Base-by-base conservation (phyloP, 2,888 invertebrate species). In the Sesamia inferens region DNA sequence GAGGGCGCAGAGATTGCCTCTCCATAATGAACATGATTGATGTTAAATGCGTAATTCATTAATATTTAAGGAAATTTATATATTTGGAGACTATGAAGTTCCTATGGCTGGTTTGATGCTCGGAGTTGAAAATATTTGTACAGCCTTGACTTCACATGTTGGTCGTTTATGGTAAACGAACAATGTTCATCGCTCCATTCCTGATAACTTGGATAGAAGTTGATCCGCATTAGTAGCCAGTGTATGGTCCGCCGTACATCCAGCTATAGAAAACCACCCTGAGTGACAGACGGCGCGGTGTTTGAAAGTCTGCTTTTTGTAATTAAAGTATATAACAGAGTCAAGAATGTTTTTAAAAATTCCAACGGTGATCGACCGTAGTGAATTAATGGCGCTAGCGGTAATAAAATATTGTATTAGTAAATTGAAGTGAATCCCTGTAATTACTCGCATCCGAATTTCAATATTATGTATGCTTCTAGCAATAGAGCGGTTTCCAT, bases 251-350 rank as follows among this genome's bases (percentile, higher is more conserved):
- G 66, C 14, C 16, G 55, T 71, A 57, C 80, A 83, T 82, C 80
- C 78, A 86, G 81, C 83, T 85, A 91, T 85, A 90, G 91, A 91
- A 92, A 92, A 88, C 90, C 88, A 91, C 90, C 92, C 80, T 76
- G 71, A 86, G 79, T 83, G 85, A 88, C 89, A 90, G 90, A 89
- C 89, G 71, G 82, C 79, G 88, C 84, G 86, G 84, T 88, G 88
- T 90, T 90, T 85, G 87, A 87, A 85, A 85, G 83, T 86, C 79
- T 83, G 82, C 80, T 83, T 84, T 77, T 76, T 81, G 81, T 83
- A 82, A 88, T 86, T 77, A 73, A 70, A 74, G 70, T 78, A 70
- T 78, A 70, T 67, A 73, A 75, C 74, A 74, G 70, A 67, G 57
- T 47, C 72, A 48, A 76, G 71, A 76, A 62, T 69, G 76, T 79